Percentiles rank a stretch among this genome's conserved stretches.
phyloP scores from a whole-genome alignment of 2,113 vertebrate species.

The Choloepus hoffmanni region DNA sequence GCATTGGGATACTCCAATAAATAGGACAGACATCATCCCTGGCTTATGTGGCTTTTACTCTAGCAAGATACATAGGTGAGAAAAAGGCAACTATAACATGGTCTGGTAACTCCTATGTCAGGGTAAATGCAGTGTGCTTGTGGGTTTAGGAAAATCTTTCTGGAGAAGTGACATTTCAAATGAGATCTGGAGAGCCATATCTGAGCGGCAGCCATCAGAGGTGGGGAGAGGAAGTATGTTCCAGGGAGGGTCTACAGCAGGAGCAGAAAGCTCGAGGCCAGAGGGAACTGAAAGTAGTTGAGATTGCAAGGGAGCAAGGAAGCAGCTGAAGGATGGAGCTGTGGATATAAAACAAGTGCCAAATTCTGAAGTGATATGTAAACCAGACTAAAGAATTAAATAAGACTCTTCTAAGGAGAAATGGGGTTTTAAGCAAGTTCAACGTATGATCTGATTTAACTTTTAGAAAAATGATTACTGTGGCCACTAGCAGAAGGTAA shows the following conservation, averaged over 20 bases:
- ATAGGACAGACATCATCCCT: too few species aligned
- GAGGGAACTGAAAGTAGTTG: too few species aligned
- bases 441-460: rapidly evolving
- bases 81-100: background rate
- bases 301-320: rapidly evolving
- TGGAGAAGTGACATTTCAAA: background rate
- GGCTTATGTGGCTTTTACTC: rapidly evolving
- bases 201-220: rapidly evolving
- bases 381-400: too few species aligned
- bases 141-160: too few species aligned
- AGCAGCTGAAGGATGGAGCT: rapidly evolving
- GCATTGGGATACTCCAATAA: background rate
- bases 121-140: rapidly evolving
- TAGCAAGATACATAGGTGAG: background rate
- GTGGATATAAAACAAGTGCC: rapidly evolving
- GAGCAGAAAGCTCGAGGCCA: background rate
- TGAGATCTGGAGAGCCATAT: background rate
- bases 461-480: background rate
- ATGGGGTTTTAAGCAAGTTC: background rate
- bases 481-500: background rate
- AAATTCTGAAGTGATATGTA: rapidly evolving
- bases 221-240: rapidly evolving
- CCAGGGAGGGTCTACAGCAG: too few species aligned
- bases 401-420: background rate
- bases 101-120: rapidly evolving